Evolutionary conservation across 2,888 invertebrate genomes (phyloP), one percentile per base, ranked within the genome.

Genomic region (Tricholauxania praeusta): DNA sequence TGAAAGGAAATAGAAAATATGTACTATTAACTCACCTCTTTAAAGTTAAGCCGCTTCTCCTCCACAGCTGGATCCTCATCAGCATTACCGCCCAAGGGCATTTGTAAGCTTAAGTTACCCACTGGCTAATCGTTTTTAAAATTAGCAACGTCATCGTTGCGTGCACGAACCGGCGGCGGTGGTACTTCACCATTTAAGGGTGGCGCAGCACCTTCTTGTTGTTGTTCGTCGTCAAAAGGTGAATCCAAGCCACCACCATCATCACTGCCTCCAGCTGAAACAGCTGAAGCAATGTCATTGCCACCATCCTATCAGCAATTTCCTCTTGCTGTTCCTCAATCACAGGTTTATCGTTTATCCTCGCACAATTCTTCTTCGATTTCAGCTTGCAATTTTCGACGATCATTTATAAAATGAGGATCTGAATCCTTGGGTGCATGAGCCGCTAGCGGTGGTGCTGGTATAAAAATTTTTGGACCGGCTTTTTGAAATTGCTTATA

Each of bases 401-500:
- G 91, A 85, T 96, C 96, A 79, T 92, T 92, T 32, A 93, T 88
- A 76, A 93, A 88, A 85, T 95, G 95, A 53, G 94, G 93, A 86
- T 95, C 95, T 71, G 82, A 79, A 47, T 82, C 83, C 63, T 83
- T 88, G 72, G 83, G 82, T 79, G 84, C 80, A 88, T 90, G 82
- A 86, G 89, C 81, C 86, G 90, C 83, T 88, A 91, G 32, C 87
- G 91, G 87, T 88, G 93, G 83, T 88, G 89, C 84, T 87, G 96
- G 96, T 87, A 96, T 93, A 74, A 97, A 91, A 77, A 97, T 89
- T 83, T 96, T 96, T 15, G 96, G 96, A 3, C 96, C 96, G 74
- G 95, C 96, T 86, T 94, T 94, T 86, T 96, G 94, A 82, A 97
- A 93, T 84, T 94, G 93, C 87, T 94, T 93, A 87, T 96, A 96